A percentile compares a stretch with the other conserved stretches of the same genome.
Conservation (phyloP, 2,113 vertebrate genomes). For the Tympanuchus pallidicinctus region DNA sequence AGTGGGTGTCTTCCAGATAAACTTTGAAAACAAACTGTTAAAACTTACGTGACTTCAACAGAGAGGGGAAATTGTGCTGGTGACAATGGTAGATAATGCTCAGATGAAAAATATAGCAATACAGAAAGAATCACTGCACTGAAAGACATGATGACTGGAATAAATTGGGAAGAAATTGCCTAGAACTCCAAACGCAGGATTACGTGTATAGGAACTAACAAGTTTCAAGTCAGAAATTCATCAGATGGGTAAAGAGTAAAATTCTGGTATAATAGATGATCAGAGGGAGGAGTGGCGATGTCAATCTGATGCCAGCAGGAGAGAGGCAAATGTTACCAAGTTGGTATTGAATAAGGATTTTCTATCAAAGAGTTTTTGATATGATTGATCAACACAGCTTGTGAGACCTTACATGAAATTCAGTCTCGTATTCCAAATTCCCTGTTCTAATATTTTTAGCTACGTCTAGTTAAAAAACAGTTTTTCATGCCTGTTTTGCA, state of each 20-base stretch:
- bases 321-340: background rate
- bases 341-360: background rate
- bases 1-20: background rate
- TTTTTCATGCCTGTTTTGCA: background rate
- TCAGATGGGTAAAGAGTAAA: background rate
- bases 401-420: background rate
- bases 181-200: background rate
- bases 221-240: background rate
- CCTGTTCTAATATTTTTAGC: background rate
- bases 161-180: background rate
- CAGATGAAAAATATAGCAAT: background rate
- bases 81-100: accelerated
- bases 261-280: background rate
- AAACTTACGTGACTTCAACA: background rate
- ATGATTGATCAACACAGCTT: background rate
- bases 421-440: background rate
- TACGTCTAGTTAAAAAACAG: too few species aligned
- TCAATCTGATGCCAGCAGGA: background rate
- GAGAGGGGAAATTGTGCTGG: background rate
- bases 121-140: background rate
- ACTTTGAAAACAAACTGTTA: background rate
- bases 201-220: background rate
- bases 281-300: background rate
- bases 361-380: background rate
- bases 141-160: background rate